Base-by-base conservation (phyloP, 2,113 vertebrate genomes). In the Shinisaurus crocodilurus region DNA sequence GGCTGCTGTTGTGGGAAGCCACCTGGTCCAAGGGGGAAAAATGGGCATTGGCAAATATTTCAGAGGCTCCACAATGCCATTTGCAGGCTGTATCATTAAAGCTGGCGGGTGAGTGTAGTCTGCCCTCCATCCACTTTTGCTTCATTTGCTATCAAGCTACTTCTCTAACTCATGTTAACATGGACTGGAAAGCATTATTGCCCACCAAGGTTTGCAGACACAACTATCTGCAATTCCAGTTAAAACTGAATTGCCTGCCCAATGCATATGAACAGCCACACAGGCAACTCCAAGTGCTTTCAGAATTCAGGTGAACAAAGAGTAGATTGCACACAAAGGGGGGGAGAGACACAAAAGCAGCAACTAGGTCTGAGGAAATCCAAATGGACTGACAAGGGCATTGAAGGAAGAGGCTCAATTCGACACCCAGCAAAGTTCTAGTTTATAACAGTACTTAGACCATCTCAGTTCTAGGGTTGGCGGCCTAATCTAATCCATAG, bases 291-390 rank as follows among this genome's bases (percentile, higher is more conserved):
- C 7, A 40, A 77, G 45, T 37, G 32, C 43, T 5, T 37, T 23
- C 43, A 1, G 40, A 79, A 87, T 2, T 79, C 82, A 18, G 25
- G 57, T 60, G 86, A 79, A 0, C 0, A 37, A 72, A 60, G 72
- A 65, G 87, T 57, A 6, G 3, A 27, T 29, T 23, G 69, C 60
- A 57, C 74, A 82, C 65, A 87, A 0, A 0, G 2, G 8, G 50
- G 16, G 34, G 80, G 54, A 34, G 37, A 6, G 6, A 48, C 0
- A 1, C 1, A 37, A 65, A 43, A 57, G 63, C 63, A n/a, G n/a
- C 37, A 43, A 76, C 45, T 43, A 6, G 9, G 6, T 16, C 10
- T 25, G 40, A 43, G 74, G 81, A 40, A 34, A 29, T 34, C 43
- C 9, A 9, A 20, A 5, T 3, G 69, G 40, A 75, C 5, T 10